Evolutionary conservation across 2,797 vertebrate genomes (phyloP), one percentile per base, ranked within the genome.

Genomic region (Oreonectes daqikongensis): DNA sequence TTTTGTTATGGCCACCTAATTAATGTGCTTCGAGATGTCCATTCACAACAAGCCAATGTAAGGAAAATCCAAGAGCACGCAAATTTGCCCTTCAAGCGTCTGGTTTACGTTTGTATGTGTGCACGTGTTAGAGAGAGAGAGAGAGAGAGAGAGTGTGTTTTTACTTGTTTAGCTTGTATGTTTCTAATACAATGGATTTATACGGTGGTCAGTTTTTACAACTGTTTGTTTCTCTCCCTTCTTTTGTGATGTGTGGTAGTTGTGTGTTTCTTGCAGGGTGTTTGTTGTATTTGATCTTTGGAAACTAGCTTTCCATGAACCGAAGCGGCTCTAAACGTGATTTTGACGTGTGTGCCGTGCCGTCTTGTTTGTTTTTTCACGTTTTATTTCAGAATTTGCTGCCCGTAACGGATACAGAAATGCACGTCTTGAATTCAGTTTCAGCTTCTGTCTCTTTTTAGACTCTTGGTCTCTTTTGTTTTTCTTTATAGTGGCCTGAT

Each of bases 151-250:
- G 60, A 72, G 70, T 72, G 64, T 12, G 38, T 63, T 7, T 78
- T 60, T 61, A 46, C 17, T 57, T 75, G 65, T 75, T 44, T 52
- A 57, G 38, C 32, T 18, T 12, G 77, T 40, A 72, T 79, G 77
- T 83, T 75, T 69, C 53, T 73, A 74, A 71, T 72, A 55, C 69
- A 69, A 79, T 78, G 68, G 60, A 69, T 82, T 68, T 78, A 55
- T 83, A 81, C 73, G 48, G 74, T 66, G 64, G 61, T 81, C 55
- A n/a, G 46, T 68, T 78, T 71, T 72, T 77, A 60, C 32, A 44
- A 77, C 50, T 61, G 69, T 77, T 75, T 61, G 4, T 79, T 81
- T 72, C 67, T 38, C 50, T 72, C 65, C 53, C 67, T 69, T 52
- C 42, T 77, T 79, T 84, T 79, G 48, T 78, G 61, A 22, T 11